Evolutionary conservation across 2,888 invertebrate species (phyloP), one percentile per base, ranked within the genome.

Genomic region (Leucozona laternaria): DNA sequence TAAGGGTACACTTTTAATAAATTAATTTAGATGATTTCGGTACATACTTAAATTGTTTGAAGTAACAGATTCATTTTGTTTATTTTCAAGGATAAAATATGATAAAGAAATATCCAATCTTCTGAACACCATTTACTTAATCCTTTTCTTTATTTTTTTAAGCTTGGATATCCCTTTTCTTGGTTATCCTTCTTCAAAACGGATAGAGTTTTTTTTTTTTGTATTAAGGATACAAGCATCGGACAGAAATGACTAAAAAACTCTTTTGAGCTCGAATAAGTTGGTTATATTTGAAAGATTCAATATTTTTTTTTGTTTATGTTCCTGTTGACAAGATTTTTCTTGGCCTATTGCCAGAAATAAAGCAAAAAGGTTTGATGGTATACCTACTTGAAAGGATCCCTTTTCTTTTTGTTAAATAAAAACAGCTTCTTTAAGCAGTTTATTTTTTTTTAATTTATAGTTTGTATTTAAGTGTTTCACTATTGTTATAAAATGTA

Each of bases 81-180:
- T 53, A 53, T 22, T 28, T 53, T 28, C 53, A 53, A 53, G 15
- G 25, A 53, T 53, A 53, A 53, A 28, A 53, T 53, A 28, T 53
- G 8, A 53, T 53, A 53, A 53, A 53, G 25, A 25, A 15, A 28
- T 4, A 53, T 53, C n/a, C 53, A 53, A 53, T 53, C 15, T 53
- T 53, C 25, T 53, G 53, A 28, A 53, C 53, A 53, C 28, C 15
- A 28, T 53, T 53, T 53, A 53, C 53, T 53, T 25, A 15, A 28
- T 28, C 53, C 53, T 25, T 53, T 53, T 25, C 53, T 25, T 53
- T 53, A 15, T 53, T 28, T 25, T 15, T 53, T 10, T 31, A 10
- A 34, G 11, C 11, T 34, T 34, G 0, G 22, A 8, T 28, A 53
- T 53, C 25, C 53, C 2, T 53, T 53, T 48, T 11, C 15, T 53